Evolutionary conservation across 2,888 invertebrate genomes (phyloP), one percentile per base, ranked within the genome.

Genomic region (Melangyna quadrimaculata): DNA sequence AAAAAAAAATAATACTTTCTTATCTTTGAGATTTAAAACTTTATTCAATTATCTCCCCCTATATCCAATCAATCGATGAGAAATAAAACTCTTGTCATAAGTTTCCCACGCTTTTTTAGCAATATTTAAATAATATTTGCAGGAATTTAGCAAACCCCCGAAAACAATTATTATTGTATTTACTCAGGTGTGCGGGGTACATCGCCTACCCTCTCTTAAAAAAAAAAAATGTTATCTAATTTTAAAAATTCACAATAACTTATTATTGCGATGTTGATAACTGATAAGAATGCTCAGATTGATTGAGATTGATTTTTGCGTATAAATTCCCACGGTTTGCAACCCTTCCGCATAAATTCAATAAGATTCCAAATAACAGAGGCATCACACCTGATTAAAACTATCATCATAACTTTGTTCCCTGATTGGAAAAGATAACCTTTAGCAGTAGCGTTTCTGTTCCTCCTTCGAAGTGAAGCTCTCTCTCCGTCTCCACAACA

Each of bases 321-420:
- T 37, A 74, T 75, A 53, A 32, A 2, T 84, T 84, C 84, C 59
- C 84, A 84, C 84, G 84, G 35, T 75, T 63, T 29, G 12, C 70
- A 71, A 75, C 71, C 84, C 75, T 84, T 57, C 29, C 0, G n/a
- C n/a, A 65, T 29, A 6, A 45, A 29, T 19, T 45, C 7, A 29
- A 29, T 29, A 43, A 9, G 3, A 27, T 10, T 65, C 19, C 37
- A 14, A 2, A 40, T 45, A 63, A 71, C 79, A 74, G 65, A 12
- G 10, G 29, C 37, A 67, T n/a, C 84, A 79, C 84, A 84, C 84
- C 84, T 84, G 84, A 84, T 80, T 67, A 48, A 59, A 79, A 75
- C 74, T 53, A 75, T 70, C 63, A 71, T 29, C 43, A 63, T 22
- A 29, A 45, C 37, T 14, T 14, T 35, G 19, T 32, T 37, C 35